phyloP scores from a whole-genome alignment of 2,113 vertebrate genomes.

The Thinocorus orbignyianus region DNA sequence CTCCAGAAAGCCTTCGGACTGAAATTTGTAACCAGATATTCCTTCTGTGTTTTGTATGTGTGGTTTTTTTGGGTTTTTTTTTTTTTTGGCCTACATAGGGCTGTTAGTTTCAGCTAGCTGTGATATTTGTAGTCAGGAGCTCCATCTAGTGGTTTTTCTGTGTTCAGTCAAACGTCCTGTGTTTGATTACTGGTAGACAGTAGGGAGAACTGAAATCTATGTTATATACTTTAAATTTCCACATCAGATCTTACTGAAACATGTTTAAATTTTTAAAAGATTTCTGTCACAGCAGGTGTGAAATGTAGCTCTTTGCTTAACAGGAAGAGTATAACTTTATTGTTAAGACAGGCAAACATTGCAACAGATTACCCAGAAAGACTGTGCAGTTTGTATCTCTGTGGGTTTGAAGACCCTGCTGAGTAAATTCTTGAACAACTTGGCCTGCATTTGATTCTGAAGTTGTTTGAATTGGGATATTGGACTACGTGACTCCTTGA shows the following conservation, averaged over 20 bases:
- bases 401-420: not conserved
- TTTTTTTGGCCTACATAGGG: rapidly evolving
- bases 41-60: not conserved
- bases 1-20: not conserved
- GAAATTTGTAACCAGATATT: not conserved
- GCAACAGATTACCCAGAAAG: not conserved
- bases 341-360: not conserved
- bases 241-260: not conserved
- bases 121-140: not conserved
- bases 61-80: too few relatives aligned
- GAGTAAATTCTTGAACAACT: not conserved
- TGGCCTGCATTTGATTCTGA: not conserved
- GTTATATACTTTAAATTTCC: not conserved
- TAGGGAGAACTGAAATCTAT: not conserved
- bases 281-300: not conserved
- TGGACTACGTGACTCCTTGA: not conserved
- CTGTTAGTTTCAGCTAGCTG: rapidly evolving
- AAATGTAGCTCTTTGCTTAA: not conserved
- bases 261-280: not conserved
- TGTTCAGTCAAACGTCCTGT: not conserved
- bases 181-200: rapidly evolving
- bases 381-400: not conserved
- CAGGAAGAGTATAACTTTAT: not conserved
- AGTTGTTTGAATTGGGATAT: not conserved
- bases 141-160: not conserved